A percentile compares a stretch with the other conserved stretches of the same genome.
Conservation (phyloP, 2,113 vertebrate genomes). For the Muntiacus muntjak region DNA sequence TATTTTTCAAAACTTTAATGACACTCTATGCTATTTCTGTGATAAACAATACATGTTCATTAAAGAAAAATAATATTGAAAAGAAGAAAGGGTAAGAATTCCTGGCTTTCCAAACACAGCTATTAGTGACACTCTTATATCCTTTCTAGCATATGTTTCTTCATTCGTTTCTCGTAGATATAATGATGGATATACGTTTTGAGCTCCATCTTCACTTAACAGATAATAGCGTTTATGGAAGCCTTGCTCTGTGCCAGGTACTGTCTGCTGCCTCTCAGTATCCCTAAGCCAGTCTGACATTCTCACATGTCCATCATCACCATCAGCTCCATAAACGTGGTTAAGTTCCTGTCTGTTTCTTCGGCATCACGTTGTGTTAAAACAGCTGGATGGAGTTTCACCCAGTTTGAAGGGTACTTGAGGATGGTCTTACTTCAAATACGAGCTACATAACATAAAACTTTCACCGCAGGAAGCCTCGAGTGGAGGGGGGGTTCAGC, state of each 20-base stretch:
- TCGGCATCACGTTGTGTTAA: not conserved
- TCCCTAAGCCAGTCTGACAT: not conserved
- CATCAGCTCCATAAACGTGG: not conserved
- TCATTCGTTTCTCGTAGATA: not conserved
- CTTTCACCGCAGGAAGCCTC: not conserved
- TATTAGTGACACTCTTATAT: not conserved
- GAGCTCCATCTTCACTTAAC: not conserved
- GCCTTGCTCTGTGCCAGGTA: not conserved
- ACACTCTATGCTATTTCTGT: not conserved
- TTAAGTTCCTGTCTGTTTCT: not conserved
- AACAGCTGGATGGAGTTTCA: constrained; percentile 29
- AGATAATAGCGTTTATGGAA: not conserved
- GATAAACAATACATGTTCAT: not conserved
- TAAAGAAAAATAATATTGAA: not conserved
- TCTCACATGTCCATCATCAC: not conserved
- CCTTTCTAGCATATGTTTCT: not conserved
- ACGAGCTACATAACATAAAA: not conserved
- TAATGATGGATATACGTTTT: not conserved
- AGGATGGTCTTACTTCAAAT: not conserved
- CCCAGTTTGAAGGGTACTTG: not conserved
- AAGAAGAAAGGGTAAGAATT: not conserved
- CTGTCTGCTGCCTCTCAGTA: not conserved
- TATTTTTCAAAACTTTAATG: not conserved
- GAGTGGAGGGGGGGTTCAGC: not conserved
- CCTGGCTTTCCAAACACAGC: not conserved